Evolutionary conservation across 1,140 invertebrate genomes (phyloP).

Genomic region (Tyrophagus putrescentiae): DNA sequence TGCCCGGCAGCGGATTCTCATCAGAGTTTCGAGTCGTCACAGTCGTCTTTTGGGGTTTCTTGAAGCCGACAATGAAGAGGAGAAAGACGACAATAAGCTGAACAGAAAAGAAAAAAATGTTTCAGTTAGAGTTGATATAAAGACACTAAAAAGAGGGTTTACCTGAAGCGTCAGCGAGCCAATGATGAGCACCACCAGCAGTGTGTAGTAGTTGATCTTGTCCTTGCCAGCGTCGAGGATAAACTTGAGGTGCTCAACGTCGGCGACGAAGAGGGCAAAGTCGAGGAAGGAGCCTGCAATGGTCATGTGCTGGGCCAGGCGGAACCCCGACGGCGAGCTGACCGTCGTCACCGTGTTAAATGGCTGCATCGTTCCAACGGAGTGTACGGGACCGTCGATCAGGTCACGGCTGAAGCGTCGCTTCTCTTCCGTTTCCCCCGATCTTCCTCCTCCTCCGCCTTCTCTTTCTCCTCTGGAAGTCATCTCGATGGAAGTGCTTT

Average conservation of each 20-base stretch:
- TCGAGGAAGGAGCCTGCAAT: conserved; percentile 18
- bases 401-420: too few species aligned
- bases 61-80: conserved; percentile 16
- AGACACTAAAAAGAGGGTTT: not conserved
- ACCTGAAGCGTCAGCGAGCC: conserved; percentile 13
- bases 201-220: conserved; percentile 10
- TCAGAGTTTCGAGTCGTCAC: not conserved
- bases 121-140: not conserved
- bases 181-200: not conserved
- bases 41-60: not conserved
- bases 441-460: too few species aligned
- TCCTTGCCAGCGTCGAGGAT: conserved; percentile 6
- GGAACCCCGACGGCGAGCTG: not conserved
- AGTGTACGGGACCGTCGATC: too few species aligned
- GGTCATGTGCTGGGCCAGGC: not conserved
- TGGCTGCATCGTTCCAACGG: too few species aligned
- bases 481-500: too few species aligned
- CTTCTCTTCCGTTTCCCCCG: too few species aligned
- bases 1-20: too few species aligned
- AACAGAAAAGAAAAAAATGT: not conserved
- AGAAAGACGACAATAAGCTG: conserved; percentile 8
- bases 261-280: conserved; percentile 15
- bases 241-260: conserved; percentile 19
- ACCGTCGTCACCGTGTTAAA: not conserved
- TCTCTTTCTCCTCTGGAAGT: too few species aligned